A percentile compares a stretch with the other conserved stretches of the same genome.
phyloP scores from a whole-genome alignment of 2,797 vertebrate species.

The Hafferia zeledoni region DNA sequence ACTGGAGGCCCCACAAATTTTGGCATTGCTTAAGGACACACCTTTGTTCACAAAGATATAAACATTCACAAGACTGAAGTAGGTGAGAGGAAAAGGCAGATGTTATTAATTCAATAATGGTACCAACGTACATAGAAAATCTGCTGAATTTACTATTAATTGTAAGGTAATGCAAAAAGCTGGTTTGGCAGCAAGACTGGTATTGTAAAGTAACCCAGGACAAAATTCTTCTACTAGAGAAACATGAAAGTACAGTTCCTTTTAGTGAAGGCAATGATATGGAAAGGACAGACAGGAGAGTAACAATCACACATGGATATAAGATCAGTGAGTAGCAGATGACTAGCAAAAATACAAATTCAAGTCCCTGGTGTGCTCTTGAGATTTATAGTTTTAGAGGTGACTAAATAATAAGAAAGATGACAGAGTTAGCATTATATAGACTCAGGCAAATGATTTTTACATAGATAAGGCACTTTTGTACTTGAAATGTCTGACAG shows the following conservation, averaged over 20 bases:
- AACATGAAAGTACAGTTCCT: neutral
- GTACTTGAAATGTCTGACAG: neutral
- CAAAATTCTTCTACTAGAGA: neutral
- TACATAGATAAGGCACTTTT: neutral
- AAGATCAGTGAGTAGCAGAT: neutral
- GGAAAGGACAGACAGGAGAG: neutral
- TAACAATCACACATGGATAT: neutral
- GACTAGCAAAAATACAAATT: constrained; percentile 26
- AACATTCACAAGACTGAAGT: neutral
- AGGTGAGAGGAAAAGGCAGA: neutral
- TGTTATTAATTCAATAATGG: neutral
- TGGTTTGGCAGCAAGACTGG: neutral
- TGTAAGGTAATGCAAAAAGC: neutral
- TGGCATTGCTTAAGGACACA: neutral
- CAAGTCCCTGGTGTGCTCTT: neutral
- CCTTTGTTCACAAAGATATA: neutral
- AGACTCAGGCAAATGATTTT: neutral
- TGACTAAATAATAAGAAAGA: neutral
- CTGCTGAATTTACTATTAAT: neutral
- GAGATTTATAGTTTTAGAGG: constrained; percentile 6
- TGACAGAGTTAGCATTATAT: neutral
- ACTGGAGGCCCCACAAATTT: neutral
- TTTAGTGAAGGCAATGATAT: neutral
- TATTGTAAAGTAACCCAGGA: neutral
- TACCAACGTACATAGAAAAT: neutral